phyloP scores from a whole-genome alignment of 2,888 invertebrate species.

The Volucella inanis region DNA sequence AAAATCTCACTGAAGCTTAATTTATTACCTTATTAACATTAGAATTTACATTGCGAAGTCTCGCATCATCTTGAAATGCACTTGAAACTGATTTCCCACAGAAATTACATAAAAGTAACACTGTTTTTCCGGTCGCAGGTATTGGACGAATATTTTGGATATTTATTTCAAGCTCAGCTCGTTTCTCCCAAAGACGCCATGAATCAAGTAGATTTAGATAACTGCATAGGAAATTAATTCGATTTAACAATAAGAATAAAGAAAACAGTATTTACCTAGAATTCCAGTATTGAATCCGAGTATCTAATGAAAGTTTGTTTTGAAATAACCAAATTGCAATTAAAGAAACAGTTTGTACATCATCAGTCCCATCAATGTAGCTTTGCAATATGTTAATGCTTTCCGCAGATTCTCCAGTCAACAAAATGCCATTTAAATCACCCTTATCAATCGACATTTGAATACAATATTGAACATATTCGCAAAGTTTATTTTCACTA shows the following conservation, averaged over 20 bases:
- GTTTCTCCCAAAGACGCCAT: constrained; percentile 95
- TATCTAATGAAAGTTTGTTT: constrained; percentile 86
- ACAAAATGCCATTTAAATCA: constrained; percentile 92
- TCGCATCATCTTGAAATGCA: constrained; percentile 87
- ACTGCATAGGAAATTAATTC: constrained; percentile 83
- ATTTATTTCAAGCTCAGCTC: constrained; percentile 94
- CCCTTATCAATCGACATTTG: constrained; percentile 89
- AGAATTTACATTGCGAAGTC: constrained; percentile 81
- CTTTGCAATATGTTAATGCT: constrained; percentile 92
- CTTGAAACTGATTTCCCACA: constrained; percentile 96
- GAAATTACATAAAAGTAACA: constrained; percentile 95
- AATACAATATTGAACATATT: constrained; percentile 89
- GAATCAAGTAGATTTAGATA: constrained; percentile 93
- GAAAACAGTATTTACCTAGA: constrained; percentile 83
- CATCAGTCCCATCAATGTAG: constrained; percentile 93
- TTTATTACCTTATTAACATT: constrained; percentile 80
- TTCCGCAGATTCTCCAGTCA: constrained; percentile 90
- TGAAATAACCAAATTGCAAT: constrained; percentile 91
- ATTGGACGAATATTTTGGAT: constrained; percentile 84
- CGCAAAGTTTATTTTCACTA: constrained; percentile 90
- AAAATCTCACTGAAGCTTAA: neutral
- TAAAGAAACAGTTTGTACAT: constrained; percentile 95
- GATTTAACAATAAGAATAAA: no score
- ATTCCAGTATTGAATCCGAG: constrained; percentile 88
- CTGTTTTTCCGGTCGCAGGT: constrained; percentile 85